phyloP scores from a whole-genome alignment of 64 coral and sea anemone species.

The Trachythela sp. region DNA sequence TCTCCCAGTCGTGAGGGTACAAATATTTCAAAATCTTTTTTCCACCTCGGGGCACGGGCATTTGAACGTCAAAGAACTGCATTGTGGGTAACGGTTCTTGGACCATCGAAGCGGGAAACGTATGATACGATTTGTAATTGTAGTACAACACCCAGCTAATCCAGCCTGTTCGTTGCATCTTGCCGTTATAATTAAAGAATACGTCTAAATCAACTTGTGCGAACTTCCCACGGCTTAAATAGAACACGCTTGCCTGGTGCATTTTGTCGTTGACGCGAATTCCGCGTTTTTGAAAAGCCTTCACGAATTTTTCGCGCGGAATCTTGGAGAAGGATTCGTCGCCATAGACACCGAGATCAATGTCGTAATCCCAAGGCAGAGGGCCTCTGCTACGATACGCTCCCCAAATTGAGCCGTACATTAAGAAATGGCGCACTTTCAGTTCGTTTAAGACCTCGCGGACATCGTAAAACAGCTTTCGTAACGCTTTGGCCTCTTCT shows the following conservation, averaged over 20 bases:
- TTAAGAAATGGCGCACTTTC: background rate
- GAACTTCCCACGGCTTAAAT: background rate
- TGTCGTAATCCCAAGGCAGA: conserved; percentile 10
- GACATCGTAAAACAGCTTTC: background rate
- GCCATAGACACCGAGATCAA: background rate
- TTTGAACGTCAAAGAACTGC: background rate
- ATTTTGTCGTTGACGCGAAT: background rate
- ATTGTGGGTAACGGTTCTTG: background rate
- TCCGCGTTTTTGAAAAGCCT: background rate
- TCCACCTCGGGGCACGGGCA: background rate
- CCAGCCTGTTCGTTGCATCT: background rate
- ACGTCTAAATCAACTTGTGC: background rate
- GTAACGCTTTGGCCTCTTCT: background rate
- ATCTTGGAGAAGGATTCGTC: background rate
- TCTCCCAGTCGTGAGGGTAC: background rate
- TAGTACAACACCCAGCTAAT: background rate
- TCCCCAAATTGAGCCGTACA: conserved; percentile 18
- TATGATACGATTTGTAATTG: background rate
- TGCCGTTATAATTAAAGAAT: background rate
- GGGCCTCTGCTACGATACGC: background rate
- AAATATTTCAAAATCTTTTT: conserved; percentile 10
- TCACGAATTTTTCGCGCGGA: background rate
- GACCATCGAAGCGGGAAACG: background rate
- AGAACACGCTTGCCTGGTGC: background rate
- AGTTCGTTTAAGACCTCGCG: background rate